Conservation (phyloP, 2,888 invertebrate genomes). For the Ochropleura plecta region DNA sequence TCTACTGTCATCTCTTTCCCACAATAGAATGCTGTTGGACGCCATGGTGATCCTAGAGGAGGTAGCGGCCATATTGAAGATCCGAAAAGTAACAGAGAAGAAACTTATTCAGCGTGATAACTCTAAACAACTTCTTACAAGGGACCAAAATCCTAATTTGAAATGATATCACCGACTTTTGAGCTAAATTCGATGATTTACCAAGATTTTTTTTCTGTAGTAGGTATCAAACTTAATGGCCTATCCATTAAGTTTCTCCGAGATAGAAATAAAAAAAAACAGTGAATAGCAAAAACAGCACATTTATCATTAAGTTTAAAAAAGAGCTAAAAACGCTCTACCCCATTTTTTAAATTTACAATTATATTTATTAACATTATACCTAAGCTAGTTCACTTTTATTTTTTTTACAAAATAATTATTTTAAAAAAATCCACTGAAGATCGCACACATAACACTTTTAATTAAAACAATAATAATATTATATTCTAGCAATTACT, state of each 20-base stretch:
- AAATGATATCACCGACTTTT: not conserved
- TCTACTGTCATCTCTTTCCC: too few species aligned
- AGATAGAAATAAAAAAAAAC: constrained; percentile 24
- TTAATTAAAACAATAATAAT: constrained; percentile 46
- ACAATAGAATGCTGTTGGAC: too few species aligned
- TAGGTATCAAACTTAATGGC: constrained; percentile 34
- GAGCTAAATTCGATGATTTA: not conserved
- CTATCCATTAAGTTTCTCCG: too few species aligned
- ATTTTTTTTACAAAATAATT: constrained; percentile 62
- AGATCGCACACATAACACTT: constrained; percentile 63
- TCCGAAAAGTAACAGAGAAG: too few species aligned
- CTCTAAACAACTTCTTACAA: not conserved
- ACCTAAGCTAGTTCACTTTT: constrained; percentile 62
- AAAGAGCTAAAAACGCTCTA: constrained; percentile 62
- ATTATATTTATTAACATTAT: constrained; percentile 60
- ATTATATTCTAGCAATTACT: constrained; percentile 63
- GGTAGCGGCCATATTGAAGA: too few species aligned
- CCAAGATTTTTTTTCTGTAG: constrained; percentile 10
- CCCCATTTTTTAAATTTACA: constrained; percentile 51
- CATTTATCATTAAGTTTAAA: constrained; percentile 35
- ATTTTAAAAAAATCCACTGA: constrained; percentile 54
- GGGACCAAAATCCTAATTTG: not conserved
- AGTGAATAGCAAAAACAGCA: constrained; percentile 38
- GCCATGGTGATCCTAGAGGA: too few species aligned
- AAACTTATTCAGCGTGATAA: too few species aligned